phyloP scores from a whole-genome alignment of 2,888 invertebrate species.

The Eurytoma californica region DNA sequence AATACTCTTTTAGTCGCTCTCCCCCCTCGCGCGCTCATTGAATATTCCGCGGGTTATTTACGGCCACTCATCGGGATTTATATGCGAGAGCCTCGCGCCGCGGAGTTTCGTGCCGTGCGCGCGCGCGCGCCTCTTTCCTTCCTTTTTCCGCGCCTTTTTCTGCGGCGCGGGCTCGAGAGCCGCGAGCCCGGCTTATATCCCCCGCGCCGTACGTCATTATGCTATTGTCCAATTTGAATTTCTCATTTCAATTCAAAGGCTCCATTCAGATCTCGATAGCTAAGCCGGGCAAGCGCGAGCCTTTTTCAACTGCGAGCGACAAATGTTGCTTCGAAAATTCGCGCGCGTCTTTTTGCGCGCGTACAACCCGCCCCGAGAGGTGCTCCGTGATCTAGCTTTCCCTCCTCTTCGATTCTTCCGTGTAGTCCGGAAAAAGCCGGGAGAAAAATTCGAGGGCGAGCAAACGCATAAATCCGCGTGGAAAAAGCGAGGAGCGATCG shows the following conservation, averaged over 20 bases:
- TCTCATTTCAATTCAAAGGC: slow-evolving; percentile 57
- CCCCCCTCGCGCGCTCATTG: slow-evolving; percentile 64
- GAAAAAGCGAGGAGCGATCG: neutral
- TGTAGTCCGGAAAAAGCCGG: neutral
- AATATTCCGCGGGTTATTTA: slow-evolving; percentile 71
- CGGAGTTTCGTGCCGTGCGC: neutral
- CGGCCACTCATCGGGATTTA: slow-evolving; percentile 69
- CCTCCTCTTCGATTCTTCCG: neutral
- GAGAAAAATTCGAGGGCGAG: neutral
- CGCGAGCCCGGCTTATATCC: neutral
- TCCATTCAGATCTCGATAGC: slow-evolving; percentile 49
- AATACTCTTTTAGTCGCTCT: slow-evolving; percentile 37
- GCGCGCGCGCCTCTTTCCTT: slow-evolving; percentile 6
- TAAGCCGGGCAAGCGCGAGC: neutral
- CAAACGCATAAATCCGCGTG: neutral
- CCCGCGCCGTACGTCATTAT: slow-evolving; percentile 46
- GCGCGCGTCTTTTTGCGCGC: neutral
- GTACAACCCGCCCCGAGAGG: too few species aligned
- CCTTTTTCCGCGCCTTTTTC: slow-evolving; percentile 23
- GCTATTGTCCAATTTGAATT: slow-evolving; percentile 56
- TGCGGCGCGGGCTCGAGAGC: too few species aligned
- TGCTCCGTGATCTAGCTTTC: slow-evolving; percentile 16
- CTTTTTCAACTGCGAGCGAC: slow-evolving; percentile 9
- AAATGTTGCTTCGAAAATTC: slow-evolving; percentile 45
- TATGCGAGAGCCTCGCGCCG: slow-evolving; percentile 61